These are phyloP conservation scores for Cnemophilus loriae DNA, from an alignment of 2,113 vertebrate species.

Conservation along the genomic window DNA sequence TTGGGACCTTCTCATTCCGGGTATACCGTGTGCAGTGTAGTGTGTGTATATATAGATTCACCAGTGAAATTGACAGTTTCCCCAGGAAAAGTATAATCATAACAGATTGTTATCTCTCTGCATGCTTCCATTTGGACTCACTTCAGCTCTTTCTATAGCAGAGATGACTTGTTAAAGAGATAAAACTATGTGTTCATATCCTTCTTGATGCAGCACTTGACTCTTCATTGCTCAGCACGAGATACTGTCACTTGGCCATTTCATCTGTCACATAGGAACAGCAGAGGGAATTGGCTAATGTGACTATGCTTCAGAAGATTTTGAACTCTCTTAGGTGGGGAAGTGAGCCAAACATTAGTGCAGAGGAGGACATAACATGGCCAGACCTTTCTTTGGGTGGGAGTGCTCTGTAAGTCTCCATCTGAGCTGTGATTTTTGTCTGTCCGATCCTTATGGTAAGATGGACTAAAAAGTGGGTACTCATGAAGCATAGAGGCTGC, in stretches of 20 bases:
- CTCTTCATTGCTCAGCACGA: background rate
- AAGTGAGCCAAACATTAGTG: background rate
- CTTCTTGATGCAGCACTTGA: background rate
- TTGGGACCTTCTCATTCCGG: background rate
- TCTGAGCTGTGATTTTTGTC: background rate
- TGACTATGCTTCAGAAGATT: background rate
- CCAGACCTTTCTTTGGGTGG: background rate
- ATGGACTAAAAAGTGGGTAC: background rate
- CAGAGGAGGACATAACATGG: background rate
- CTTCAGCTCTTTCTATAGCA: background rate
- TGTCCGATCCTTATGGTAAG: background rate
- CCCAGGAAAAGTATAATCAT: background rate
- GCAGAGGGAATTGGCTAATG: background rate
- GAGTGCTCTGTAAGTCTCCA: background rate
- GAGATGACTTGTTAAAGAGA: background rate
- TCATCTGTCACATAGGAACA: background rate
- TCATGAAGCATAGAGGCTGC: background rate
- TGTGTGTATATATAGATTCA: background rate
- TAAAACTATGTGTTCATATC: background rate
- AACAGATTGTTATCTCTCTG: slow-evolving; percentile 4
- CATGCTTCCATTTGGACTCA: background rate
- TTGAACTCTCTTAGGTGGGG: background rate
- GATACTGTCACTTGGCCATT: background rate
- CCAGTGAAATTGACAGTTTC: background rate
- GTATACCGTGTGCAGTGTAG: background rate